Evolutionary conservation across 2,797 vertebrate species (phyloP).

Genomic region (Microchirus variegatus): DNA sequence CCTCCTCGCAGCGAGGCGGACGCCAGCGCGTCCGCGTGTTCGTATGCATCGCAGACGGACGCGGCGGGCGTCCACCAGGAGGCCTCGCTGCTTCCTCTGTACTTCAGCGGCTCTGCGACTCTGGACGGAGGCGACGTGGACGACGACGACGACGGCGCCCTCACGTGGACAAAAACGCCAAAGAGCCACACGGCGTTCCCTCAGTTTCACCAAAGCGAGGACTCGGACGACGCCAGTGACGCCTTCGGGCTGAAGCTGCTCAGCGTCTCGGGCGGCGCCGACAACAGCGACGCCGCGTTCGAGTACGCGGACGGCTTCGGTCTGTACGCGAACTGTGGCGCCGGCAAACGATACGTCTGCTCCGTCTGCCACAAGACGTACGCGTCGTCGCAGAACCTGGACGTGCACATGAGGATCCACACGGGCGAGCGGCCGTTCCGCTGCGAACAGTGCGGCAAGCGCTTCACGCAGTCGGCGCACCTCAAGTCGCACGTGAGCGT

Average conservation of each 20-base stretch:
- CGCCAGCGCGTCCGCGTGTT: conserved; percentile 7
- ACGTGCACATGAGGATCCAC: conserved; percentile 77
- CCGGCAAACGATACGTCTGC: conserved; percentile 54
- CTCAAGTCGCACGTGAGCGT: conserved; percentile 74
- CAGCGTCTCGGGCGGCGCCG: conserved; percentile 33
- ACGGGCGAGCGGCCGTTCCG: conserved; percentile 73
- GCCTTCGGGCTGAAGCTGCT: conserved; percentile 63
- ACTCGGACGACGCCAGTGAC: conserved; percentile 26
- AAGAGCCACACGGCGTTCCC: conserved; percentile 23
- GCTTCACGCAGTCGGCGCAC: conserved; percentile 76
- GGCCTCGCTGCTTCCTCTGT: conserved; percentile 25
- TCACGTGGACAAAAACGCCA: conserved; percentile 53
- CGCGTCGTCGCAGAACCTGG: conserved; percentile 71
- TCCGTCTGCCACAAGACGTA: conserved; percentile 64
- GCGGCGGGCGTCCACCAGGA: conserved; percentile 53
- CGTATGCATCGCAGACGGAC: conserved; percentile 45
- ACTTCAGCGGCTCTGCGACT: conserved; percentile 23
- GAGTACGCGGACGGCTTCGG: conserved; percentile 54
- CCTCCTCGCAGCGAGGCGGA: conserved; percentile 43
- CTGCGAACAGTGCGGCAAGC: conserved; percentile 74
- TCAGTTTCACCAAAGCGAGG: conserved; percentile 41
- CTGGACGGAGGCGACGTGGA: conserved; percentile 38
- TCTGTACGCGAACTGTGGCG: conserved; percentile 27
- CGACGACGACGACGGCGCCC: conserved; percentile 40
- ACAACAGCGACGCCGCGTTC: conserved; percentile 38